phyloP scores from a whole-genome alignment of 2,113 vertebrate species.

The Mystacornis crossleyi region DNA sequence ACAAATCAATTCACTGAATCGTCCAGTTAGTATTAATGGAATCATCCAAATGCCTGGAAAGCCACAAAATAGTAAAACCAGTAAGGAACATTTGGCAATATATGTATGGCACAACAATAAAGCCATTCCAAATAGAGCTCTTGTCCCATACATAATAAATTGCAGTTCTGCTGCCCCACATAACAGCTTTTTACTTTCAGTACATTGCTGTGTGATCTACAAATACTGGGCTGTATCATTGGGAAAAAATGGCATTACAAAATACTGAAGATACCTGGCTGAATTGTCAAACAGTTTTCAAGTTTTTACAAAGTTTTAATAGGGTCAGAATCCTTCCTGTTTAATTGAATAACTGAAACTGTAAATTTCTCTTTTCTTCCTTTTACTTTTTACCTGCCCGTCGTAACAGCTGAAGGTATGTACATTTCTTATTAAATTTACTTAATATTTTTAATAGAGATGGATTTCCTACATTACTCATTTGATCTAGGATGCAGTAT shows the following conservation, averaged over 20 bases:
- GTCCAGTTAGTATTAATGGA: not conserved
- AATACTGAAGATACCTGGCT: not conserved
- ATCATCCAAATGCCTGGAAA: not conserved
- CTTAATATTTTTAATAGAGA: not conserved
- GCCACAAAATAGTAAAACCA: not conserved
- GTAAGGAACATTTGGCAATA: not conserved
- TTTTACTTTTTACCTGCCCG: not conserved
- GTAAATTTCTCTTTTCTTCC: not conserved
- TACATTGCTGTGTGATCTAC: not conserved
- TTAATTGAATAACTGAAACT: not conserved
- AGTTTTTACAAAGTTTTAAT: not conserved
- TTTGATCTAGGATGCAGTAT: not conserved
- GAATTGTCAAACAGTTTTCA: not conserved
- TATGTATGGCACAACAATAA: not conserved
- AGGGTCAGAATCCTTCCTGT: not conserved
- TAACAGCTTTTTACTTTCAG: not conserved
- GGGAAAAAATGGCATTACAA: not conserved
- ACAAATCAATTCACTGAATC: not conserved
- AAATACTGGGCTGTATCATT: not conserved
- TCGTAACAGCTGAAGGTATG: constrained; percentile 57
- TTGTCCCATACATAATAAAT: not conserved
- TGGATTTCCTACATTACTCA: not conserved
- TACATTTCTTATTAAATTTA: not conserved
- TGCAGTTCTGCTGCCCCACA: not conserved
- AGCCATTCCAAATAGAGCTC: not conserved